phyloP scores from a whole-genome alignment of 1,140 invertebrate species.

The Heterodera schachtii region DNA sequence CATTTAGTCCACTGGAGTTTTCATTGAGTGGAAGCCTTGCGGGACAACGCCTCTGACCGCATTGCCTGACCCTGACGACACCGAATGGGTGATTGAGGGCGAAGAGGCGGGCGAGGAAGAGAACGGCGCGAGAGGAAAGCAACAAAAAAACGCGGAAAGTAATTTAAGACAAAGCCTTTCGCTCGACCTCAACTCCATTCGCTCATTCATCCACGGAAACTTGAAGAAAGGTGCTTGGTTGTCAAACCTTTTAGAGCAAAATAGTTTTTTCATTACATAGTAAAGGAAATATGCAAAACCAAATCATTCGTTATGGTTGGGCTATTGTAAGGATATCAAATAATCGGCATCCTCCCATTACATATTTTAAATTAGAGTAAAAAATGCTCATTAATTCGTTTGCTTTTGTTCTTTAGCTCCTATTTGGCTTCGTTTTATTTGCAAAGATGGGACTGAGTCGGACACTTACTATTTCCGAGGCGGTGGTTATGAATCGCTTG shows the following conservation, averaged over 20 bases:
- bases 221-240: conserved; percentile 39
- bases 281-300: too few relatives aligned
- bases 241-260: background rate
- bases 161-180: conserved; percentile 43
- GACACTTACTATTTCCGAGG: conserved; percentile 46
- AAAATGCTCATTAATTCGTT: too few relatives aligned
- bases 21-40: conserved; percentile 53
- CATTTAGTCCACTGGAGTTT: conserved; percentile 49
- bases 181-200: conserved; percentile 48
- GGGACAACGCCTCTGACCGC: background rate
- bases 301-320: too few relatives aligned
- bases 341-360: too few relatives aligned
- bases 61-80: conserved; percentile 35
- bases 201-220: conserved; percentile 47
- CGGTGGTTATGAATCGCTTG: conserved; percentile 51
- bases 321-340: too few relatives aligned
- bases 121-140: background rate
- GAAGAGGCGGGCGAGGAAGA: conserved; percentile 18
- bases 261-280: too few relatives aligned
- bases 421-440: conserved; percentile 51
- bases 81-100: conserved; percentile 55
- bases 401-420: conserved; percentile 15
- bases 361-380: too few relatives aligned
- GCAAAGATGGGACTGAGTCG: conserved; percentile 50
- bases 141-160: background rate